Base-by-base conservation (phyloP, 2,888 invertebrate genomes). In the Helicoverpa assulta region DNA sequence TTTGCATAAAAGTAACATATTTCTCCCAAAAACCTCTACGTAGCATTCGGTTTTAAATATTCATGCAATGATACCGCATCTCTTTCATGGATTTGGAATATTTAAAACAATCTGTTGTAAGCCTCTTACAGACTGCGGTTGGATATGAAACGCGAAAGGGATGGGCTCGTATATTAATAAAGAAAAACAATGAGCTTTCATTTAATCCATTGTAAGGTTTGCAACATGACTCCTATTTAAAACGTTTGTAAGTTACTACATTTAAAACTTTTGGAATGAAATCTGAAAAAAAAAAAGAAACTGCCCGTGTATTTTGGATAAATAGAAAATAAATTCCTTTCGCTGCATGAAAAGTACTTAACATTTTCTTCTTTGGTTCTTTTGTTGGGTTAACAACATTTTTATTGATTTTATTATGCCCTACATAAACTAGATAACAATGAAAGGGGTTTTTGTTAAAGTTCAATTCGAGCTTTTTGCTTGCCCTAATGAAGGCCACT, bases 151-250 rank as follows among this genome's bases (percentile, higher is more conserved):
- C 18, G 10, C 26, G 40, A 40, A 40, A 40, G 10, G 37, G 37
- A 37, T 37, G 37, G 40, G 40, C 40, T 40, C 40, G 14, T 26
- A 37, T 54, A 70, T 63, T 55, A 64, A 61, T 73, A 18, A 73
- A 53, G 29, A 19, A 16, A 65, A 78, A 70, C 69, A 76, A 64
- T 72, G 52, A 68, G 54, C 59, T 43, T 63, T 76, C 63, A 66
- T 8, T n/a, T 64, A 70, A 66, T 63, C 65, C 51, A 53, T 67
- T 68, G 54, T 56, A 53, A 59, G 33, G 61, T 70, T 69, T 26
- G 18, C 60, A 26, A 63, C 62, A 62, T 50, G 26, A 37, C 47
- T 67, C 33, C 18, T 52, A 26, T 55, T 50, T 52, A 26, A 37
- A 57, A 19, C 58, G 55, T 75, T 66, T 47, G 14, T 54, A 33